Evolutionary conservation across 53 echinoderm and acorn worm genomes (phyloP).

Genomic region (Crossaster papposus): DNA sequence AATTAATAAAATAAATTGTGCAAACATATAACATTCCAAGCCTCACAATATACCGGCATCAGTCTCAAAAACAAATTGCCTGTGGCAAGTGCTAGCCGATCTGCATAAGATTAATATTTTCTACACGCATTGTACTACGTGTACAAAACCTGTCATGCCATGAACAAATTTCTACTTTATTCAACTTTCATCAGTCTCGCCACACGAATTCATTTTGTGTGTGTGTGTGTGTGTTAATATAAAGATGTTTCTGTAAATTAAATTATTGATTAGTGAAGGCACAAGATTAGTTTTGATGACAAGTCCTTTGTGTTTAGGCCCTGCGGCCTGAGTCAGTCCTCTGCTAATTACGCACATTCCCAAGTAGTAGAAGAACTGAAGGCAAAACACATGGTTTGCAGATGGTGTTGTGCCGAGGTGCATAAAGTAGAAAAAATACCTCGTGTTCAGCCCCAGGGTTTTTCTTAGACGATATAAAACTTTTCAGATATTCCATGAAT

Average conservation of each 20-base stretch:
- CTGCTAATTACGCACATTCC: neutral
- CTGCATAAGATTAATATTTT: too few species aligned
- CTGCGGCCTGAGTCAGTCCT: neutral
- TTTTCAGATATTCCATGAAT: neutral
- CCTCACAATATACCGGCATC: too few species aligned
- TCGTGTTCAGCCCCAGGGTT: neutral
- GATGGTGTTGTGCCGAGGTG: neutral
- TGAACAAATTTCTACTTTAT: neutral
- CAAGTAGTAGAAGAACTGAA: neutral
- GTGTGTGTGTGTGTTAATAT: neutral
- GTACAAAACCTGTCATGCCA: neutral
- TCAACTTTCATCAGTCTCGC: neutral
- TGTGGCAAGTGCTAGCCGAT: too few species aligned
- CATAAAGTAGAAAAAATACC: neutral
- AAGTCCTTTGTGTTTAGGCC: neutral
- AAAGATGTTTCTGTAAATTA: neutral
- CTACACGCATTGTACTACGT: too few species aligned
- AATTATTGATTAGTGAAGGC: neutral
- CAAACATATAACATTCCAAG: too few species aligned
- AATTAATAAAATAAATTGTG: too few species aligned
- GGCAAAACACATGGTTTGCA: neutral
- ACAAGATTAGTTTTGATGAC: neutral
- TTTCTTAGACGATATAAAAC: neutral
- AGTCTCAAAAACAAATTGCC: too few species aligned
- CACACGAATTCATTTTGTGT: too few species aligned